A percentile compares a stretch with the other conserved stretches of the same genome.
Conservation (phyloP, 1,140 invertebrate species). For the Euwallacea fornicatus region DNA sequence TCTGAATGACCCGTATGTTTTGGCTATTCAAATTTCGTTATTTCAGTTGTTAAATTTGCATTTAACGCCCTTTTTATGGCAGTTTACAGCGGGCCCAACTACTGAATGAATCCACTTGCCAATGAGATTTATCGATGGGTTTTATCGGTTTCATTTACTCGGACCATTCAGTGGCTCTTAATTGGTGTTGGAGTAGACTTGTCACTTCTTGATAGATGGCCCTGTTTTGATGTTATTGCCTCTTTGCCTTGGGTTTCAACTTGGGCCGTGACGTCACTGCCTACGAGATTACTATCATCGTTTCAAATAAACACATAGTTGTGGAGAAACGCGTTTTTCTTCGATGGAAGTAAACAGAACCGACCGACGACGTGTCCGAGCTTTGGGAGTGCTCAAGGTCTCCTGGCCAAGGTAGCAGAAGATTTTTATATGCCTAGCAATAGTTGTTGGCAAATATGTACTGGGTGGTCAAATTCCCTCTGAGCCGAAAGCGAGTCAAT, state of each 20-base stretch:
- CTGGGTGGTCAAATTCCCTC: background rate
- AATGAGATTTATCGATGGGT: slow-evolving; percentile 7
- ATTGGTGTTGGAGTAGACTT: background rate
- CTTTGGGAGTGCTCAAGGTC: slow-evolving; percentile 5
- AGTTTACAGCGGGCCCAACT: background rate
- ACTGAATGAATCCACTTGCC: slow-evolving; percentile 7
- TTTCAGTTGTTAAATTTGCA: background rate
- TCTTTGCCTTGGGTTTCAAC: background rate
- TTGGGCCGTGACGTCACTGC: background rate
- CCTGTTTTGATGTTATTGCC: slow-evolving; percentile 2
- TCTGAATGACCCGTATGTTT: slow-evolving; percentile 15
- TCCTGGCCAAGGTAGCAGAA: background rate
- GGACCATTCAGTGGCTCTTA: background rate
- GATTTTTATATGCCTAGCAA: background rate
- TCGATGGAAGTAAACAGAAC: background rate
- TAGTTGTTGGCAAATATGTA: background rate
- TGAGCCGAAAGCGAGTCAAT: background rate
- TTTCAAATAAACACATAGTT: background rate
- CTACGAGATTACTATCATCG: background rate
- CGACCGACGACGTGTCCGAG: background rate
- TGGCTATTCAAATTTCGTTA: background rate
- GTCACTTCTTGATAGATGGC: slow-evolving; percentile 5
- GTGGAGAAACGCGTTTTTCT: slow-evolving; percentile 1
- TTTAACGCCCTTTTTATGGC: slow-evolving; percentile 1
- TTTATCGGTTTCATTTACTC: slow-evolving; percentile 14